These are phyloP conservation scores for Myrmophylax atrothorax DNA, from an alignment of 2,113 vertebrate genomes.

Conservation along the genomic window DNA sequence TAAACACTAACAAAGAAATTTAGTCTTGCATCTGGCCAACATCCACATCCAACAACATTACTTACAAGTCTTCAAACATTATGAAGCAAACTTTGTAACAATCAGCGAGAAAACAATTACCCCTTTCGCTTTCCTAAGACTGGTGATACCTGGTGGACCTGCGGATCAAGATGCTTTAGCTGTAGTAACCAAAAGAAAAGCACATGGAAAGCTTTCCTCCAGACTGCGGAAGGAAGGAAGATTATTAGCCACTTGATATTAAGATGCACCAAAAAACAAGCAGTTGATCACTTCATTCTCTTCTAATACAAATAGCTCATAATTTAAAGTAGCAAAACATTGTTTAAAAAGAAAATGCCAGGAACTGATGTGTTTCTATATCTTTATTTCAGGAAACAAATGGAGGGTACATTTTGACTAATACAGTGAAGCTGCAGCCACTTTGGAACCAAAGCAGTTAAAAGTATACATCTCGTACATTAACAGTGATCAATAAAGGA, in stretches of 20 bases:
- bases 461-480: constrained; percentile 45
- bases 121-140: background rate
- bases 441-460: constrained; percentile 54
- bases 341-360: background rate
- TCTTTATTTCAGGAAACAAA: background rate
- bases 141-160: background rate
- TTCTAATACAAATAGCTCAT: background rate
- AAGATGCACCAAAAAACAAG: background rate
- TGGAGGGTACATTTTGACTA: constrained; percentile 10
- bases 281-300: background rate
- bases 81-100: background rate
- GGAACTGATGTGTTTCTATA: background rate
- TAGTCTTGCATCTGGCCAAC: background rate
- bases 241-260: background rate
- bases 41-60: background rate
- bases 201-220: background rate
- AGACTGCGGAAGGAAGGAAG: background rate
- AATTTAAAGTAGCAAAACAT: background rate
- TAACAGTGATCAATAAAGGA: constrained; percentile 66
- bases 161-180: background rate
- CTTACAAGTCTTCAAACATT: background rate
- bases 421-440: constrained; percentile 1
- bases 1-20: constrained; percentile 30
- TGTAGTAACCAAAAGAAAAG: background rate
- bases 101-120: background rate